Percentiles rank a stretch among this genome's conserved stretches.
Conservation (phyloP, 2,113 vertebrate genomes). For the Sclerurus mexicanus region DNA sequence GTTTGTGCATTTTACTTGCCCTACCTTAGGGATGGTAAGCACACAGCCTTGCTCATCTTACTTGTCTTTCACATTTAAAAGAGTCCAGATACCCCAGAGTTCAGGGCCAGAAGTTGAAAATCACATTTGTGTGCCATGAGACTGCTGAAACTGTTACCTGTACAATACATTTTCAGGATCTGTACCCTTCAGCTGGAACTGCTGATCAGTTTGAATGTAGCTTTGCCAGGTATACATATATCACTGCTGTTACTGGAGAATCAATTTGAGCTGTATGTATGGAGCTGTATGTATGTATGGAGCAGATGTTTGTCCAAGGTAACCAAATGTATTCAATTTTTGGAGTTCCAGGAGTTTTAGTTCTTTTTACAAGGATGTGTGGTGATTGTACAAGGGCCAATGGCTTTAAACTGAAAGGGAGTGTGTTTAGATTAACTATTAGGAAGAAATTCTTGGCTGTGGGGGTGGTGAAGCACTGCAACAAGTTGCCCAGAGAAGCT, state of each 20-base stretch:
- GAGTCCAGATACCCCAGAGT: not conserved
- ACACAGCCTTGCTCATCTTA: not conserved
- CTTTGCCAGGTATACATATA: not conserved
- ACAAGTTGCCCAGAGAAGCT: not conserved
- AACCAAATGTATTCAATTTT: not conserved
- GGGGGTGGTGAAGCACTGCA: not conserved
- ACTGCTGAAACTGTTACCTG: not conserved
- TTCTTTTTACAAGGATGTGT: not conserved
- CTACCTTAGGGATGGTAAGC: not conserved
- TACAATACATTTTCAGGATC: not conserved
- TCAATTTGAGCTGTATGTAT: not conserved
- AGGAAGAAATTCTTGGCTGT: not conserved
- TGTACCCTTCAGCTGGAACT: not conserved
- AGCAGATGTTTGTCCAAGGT: not conserved
- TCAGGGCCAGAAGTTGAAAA: not conserved
- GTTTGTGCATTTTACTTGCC: not conserved
- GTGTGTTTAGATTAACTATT: not conserved
- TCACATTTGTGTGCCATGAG: not conserved
- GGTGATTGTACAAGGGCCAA: not conserved
- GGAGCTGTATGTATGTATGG: too few relatives aligned
- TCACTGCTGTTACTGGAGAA: not conserved
- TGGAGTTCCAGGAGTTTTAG: not conserved
- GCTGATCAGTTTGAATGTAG: not conserved
- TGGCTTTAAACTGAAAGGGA: not conserved
- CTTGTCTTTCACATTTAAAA: not conserved